These are phyloP conservation scores for Troglohyphantes excavatus DNA, from an alignment of 2,888 invertebrate species.

Conservation along the genomic window DNA sequence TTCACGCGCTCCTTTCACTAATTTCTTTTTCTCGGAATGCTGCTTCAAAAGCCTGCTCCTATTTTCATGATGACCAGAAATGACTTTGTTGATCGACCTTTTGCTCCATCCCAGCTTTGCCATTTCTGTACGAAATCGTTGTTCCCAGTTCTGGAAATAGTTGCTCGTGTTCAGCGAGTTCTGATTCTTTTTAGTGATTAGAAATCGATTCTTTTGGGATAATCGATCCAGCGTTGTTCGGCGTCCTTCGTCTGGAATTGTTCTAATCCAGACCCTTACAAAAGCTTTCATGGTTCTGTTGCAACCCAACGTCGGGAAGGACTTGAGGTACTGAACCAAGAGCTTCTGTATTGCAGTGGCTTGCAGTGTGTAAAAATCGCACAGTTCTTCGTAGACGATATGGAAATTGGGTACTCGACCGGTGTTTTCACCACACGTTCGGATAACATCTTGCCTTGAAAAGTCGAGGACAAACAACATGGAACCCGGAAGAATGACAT, in stretches of 20 bases:
- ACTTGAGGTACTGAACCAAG: neutral
- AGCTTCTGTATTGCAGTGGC: neutral
- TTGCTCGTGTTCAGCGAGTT: neutral
- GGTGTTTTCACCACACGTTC: neutral
- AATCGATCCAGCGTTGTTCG: neutral
- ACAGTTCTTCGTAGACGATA: constrained; percentile 8
- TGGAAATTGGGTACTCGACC: neutral
- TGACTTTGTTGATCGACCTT: neutral
- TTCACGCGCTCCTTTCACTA: neutral
- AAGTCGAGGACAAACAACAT: neutral
- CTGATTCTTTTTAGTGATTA: neutral
- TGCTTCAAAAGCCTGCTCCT: neutral
- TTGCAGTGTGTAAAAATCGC: neutral
- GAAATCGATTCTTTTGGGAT: neutral
- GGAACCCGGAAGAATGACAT: neutral
- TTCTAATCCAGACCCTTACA: constrained; percentile 1
- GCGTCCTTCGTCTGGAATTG: neutral
- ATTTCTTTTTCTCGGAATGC: neutral
- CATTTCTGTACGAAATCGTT: neutral
- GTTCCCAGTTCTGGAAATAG: neutral
- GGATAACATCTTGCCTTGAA: neutral
- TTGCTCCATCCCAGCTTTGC: neutral
- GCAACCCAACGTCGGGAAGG: neutral
- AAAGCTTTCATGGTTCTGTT: neutral
- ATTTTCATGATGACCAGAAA: neutral